Evolutionary conservation across 2,888 invertebrate species (phyloP), one percentile per base, ranked within the genome.

Genomic region (Lacanobia wlatinum): DNA sequence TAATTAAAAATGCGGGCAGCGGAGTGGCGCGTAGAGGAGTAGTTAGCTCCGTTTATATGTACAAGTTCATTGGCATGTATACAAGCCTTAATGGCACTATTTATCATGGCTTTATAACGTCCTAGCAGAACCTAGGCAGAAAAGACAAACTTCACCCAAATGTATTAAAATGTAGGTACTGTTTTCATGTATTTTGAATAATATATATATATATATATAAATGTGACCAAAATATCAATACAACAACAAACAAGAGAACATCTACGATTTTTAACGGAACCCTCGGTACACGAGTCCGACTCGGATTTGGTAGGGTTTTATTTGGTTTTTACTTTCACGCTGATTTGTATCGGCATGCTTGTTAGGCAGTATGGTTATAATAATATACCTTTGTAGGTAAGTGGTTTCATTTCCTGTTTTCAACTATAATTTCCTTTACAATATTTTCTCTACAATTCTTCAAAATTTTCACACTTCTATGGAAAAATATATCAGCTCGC

Each of bases 331-430:
- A n/a, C 2, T 61, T 46, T 55, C 8, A 55, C 21, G n/a, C 46
- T 58, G 65, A 58, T 78, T 68, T 21, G 28, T 2, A 66, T 70
- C 56, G 16, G 14, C 3, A 8, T 38, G 28, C 38, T 82, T 43
- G 21, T 70, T 71, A 46, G 21, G 43, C 18, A 70, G 58, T 50
- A 38, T 43, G 12, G 52, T 23, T 60, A 40, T 12, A 55, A 21
- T 53, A 34, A 40, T 40, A 18, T 50, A 14, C 7, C 6, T 2
- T 21, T 59, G 18, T 28, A 5, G 18, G n/a, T 28, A 9, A 14
- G n/a, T 8, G 16, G 1, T 14, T 18, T 23, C 6, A 38, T 1
- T 10, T 40, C 10, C 10, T 16, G 21, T 66, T 50, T 38, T 38
- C 9, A 5, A 6, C 2, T 9, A 16, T 2, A 23, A 60, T 7